Evolutionary conservation across 2,113 vertebrate genomes (phyloP), one percentile per base, ranked within the genome.

Genomic region (Suricata suricatta): DNA sequence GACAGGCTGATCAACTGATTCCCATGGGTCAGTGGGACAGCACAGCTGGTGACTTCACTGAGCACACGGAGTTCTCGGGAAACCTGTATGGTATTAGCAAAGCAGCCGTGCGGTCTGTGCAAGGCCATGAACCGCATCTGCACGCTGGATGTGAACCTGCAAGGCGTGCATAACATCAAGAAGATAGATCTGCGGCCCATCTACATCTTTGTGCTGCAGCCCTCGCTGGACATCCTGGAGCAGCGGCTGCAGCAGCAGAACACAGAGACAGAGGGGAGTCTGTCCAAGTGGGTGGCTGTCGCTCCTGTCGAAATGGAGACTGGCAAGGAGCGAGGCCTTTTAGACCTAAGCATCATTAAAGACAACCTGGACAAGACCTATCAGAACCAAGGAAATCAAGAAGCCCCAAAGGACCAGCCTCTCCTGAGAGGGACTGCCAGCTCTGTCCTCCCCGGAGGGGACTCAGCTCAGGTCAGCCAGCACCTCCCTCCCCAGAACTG

Each of bases 141-240:
- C 5, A 98, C 99, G 94, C 98, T 99, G 4, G 99, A 99, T 83
- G 99, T 99, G 0, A 99, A 99, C 98, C 99, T 99, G 99, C 99
- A 99, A 98, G 99, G 99, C 0, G 99, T 99, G 96, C 99, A 98
- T 91, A 99, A 98, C 98, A 99, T 99, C 96, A 99, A 99, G 98
- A 98, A 66, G 96, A 99, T 99, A 0, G 99, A 99, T 81, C 99
- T 99, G 90, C 98, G 95, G 50, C 99, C 99, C 80, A 99, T 99
- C 97, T 99, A 99, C 98, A 99, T 99, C 98, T 99, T 98, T 0
- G 99, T 99, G 98, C 99, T 99, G 97, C 99, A 99, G 0, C 99
- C 99, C 0, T 99, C 99, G 11, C 98, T 99, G 80, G 99, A 98
- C 0, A 95, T 99, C 93, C 98, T 99, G 99, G 99, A 99, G 96